Conservation (phyloP, 2,797 vertebrate genomes). For the Anisognathus igniventris region DNA sequence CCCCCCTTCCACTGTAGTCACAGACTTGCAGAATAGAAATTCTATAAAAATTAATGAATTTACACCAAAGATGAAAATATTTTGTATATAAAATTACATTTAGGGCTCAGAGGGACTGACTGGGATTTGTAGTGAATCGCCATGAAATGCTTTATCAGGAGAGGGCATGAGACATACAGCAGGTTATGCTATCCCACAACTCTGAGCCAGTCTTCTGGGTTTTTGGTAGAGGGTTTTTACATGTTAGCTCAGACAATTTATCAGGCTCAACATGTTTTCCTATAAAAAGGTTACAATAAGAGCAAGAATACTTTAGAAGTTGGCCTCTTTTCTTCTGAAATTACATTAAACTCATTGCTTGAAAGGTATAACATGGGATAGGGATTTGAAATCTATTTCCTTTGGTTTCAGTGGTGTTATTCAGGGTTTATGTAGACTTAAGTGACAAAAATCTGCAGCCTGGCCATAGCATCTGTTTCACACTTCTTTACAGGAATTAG, state of each 20-base stretch:
- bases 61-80: background rate
- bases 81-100: background rate
- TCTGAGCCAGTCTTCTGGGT: background rate
- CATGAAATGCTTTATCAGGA: background rate
- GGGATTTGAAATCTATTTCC: background rate
- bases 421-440: background rate
- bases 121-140: background rate
- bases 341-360: background rate
- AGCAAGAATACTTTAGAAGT: background rate
- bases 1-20: background rate
- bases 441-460: background rate
- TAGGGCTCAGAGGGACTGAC: background rate
- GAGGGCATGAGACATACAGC: background rate
- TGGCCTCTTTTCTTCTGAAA: background rate
- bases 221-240: background rate
- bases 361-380: background rate
- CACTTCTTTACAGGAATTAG: background rate
- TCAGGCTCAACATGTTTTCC: background rate
- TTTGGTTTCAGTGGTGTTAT: background rate
- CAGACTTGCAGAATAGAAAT: background rate
- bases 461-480: background rate
- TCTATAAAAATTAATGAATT: background rate
- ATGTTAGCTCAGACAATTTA: background rate
- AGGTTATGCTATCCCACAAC: background rate
- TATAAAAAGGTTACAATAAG: background rate